Base-by-base conservation (phyloP, 2,113 vertebrate species). In the Ochotona princeps region DNA sequence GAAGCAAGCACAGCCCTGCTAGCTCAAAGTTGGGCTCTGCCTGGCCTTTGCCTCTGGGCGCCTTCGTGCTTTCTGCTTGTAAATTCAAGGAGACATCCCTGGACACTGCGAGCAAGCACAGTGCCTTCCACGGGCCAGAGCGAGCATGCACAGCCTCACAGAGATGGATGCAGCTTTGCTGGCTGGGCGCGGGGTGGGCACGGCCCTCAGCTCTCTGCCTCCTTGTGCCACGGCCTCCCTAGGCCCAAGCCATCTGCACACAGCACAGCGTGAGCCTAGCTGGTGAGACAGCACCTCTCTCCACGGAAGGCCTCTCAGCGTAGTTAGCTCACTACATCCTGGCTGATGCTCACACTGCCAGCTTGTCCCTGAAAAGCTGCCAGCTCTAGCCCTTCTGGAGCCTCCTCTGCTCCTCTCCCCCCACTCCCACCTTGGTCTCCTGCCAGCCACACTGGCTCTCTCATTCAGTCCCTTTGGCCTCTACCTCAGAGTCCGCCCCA, bases 51-150 rank as follows among this genome's bases (percentile, higher is more conserved):
- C 38, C 38, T 20, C 49, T 8, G 15, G 23, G 32, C 8, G 21
- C 5, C 26, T 17, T 84, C 18, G 1, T 61, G 49, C 49, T 79
- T 54, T 79, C 44, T 15, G 13, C 18, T 18, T 57, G 54, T 57
- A 57, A 5, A 28, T 38, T 26, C 9, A 47, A 15, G 6, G 81
- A 70, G 8, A 2, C 5, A 7, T n/a, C 30, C 26, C 20, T 38
- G 28, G 47, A 28, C 12, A 23, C 8, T 5, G 3, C 57, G 35
- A 80, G 54, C 20, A 15, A 63, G 21, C 57, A 35, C n/a, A 21
- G 18, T 3, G n/a, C 35, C 67, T 38, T 25, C 13, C 1, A 5
- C 0, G 0, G 23, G 54, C 35, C 2, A 0, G 26, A 54, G 65
- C 2, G 23, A 5, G 23, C 30, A 47, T 1, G 10, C 5, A 18